Evolutionary conservation across 2,797 vertebrate species (phyloP), one percentile per base, ranked within the genome.

Genomic region (Poecilia gillii): DNA sequence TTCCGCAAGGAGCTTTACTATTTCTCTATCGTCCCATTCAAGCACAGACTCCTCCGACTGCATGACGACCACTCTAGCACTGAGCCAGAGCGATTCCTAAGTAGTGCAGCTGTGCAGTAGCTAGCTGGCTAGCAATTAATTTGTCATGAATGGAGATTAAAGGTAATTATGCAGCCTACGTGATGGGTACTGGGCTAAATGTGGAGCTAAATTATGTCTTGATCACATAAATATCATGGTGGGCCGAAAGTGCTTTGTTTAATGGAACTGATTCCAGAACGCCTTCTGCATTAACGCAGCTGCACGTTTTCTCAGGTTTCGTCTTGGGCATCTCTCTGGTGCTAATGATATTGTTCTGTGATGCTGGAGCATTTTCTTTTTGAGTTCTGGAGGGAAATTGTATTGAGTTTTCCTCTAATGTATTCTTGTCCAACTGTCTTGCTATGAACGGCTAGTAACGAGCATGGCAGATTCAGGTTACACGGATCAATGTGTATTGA

Each of bases 181-280:
- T 72, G 62, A 72, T 51, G n/a, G 75, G 68, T 47, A 45, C 43
- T 53, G 46, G 71, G 74, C 75, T 80, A 81, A 76, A 81, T 81
- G 72, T 81, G 70, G 46, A 81, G 55, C 45, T 64, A 73, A 73
- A 53, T 72, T 73, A 72, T 45, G 46, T 81, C 73, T 74, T 49
- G 25, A 74, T 47, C 47, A 53, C 72, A 80, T 80, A 70, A 74
- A 80, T 74, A 70, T 80, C 72, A 68, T 72, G n/a, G 49, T 74
- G 53, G 53, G 70, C 53, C 59, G 51, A 59, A 51, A 46, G 46
- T 49, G 74, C 79, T 81, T 76, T 76, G 74, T 76, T 73, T 73
- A 73, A 73, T 66, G 36, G 55, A 14, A 71, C 51, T 59, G 49
- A 76, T 41, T 43, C 43, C 57, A 43, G 33, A 46, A 81, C n/a